Percentiles rank a stretch among this genome's conserved stretches.
These are phyloP conservation scores for Acanthiza pusilla DNA, from an alignment of 2,797 vertebrate genomes.

Conservation along the genomic window DNA sequence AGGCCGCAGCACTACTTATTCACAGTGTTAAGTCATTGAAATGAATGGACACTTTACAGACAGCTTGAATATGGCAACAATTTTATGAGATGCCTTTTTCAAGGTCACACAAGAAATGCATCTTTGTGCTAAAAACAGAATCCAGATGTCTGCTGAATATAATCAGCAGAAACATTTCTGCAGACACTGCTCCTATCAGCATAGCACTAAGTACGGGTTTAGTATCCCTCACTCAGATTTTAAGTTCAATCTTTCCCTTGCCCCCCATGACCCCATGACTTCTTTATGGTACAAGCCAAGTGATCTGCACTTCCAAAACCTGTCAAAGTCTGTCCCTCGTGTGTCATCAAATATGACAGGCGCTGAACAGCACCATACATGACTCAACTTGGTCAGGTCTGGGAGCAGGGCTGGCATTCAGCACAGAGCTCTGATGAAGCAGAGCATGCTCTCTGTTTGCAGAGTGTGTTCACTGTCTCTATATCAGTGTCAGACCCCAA, in stretches of 20 bases:
- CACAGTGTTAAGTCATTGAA: not conserved
- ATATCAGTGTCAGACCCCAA: not conserved
- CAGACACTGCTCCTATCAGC: not conserved
- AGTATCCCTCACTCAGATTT: not conserved
- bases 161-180: not conserved
- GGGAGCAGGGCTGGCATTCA: not conserved
- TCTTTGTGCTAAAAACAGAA: constrained; percentile 20
- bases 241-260: not conserved
- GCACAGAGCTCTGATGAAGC: not conserved
- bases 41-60: not conserved
- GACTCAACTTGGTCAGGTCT: not conserved
- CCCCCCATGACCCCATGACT: not conserved
- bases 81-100: not conserved
- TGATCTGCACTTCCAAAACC: not conserved
- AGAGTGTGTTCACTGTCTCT: not conserved
- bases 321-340: not conserved
- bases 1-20: not conserved
- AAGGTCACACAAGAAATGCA: constrained; percentile 5
- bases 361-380: not conserved
- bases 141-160: constrained; percentile 6
- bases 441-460: not conserved
- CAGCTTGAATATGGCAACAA: not conserved
- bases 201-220: not conserved
- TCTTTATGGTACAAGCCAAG: not conserved
- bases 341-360: not conserved